Evolutionary conservation across 2,888 invertebrate species (phyloP).

Genomic region (Cosmia pyralina): DNA sequence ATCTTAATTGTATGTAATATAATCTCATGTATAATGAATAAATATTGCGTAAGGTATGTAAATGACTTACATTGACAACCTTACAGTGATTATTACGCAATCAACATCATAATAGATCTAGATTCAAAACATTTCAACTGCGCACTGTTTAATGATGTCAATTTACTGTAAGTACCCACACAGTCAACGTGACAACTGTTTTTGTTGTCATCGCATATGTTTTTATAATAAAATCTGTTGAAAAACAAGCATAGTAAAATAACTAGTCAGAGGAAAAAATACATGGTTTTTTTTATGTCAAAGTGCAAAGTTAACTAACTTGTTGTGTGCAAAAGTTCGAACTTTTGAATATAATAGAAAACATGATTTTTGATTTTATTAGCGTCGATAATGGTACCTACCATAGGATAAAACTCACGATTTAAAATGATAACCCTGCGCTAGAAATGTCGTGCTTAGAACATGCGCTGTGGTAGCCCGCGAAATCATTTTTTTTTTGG

Average conservation of each 20-base stretch:
- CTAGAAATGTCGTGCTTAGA: neutral
- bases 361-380: too few relatives aligned
- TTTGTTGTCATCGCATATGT: neutral
- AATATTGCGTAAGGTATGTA: neutral
- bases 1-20: neutral
- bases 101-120: constrained; percentile 20
- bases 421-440: constrained; percentile 1
- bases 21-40: too few relatives aligned
- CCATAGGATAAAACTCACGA: neutral
- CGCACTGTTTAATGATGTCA: constrained; percentile 61
- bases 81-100: constrained; percentile 20
- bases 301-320: neutral
- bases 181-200: constrained; percentile 22
- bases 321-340: too few relatives aligned
- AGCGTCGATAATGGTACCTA: too few relatives aligned
- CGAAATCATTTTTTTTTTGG: too few relatives aligned
- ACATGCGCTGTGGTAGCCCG: too few relatives aligned
- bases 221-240: neutral
- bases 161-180: constrained; percentile 43
- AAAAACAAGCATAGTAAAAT: neutral
- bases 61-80: constrained; percentile 19
- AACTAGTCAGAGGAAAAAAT: neutral
- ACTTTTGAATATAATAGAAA: too few relatives aligned
- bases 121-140: constrained; percentile 36
- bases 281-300: neutral